Conservation (phyloP, 2,113 vertebrate species). For the Synchiropus splendidus region DNA sequence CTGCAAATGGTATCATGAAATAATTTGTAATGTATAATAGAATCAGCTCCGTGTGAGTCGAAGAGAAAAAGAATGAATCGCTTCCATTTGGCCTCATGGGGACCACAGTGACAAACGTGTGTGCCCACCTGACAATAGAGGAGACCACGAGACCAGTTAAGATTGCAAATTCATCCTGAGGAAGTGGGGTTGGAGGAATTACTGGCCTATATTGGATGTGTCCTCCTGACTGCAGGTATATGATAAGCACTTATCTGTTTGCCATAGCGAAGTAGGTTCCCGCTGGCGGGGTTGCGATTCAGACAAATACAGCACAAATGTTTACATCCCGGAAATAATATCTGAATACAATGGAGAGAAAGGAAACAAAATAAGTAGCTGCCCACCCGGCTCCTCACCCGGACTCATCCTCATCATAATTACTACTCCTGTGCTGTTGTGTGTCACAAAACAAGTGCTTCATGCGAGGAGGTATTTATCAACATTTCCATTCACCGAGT, state of each 20-base stretch:
- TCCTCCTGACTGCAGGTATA: slow-evolving; percentile 59
- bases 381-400: slow-evolving; percentile 56
- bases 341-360: slow-evolving; percentile 62
- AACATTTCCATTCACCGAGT: slow-evolving; percentile 59
- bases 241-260: slow-evolving; percentile 66
- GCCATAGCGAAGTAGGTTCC: slow-evolving; percentile 39
- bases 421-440: slow-evolving; percentile 68
- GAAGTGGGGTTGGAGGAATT: slow-evolving; percentile 50
- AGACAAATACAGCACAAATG: slow-evolving; percentile 24
- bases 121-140: slow-evolving; percentile 40
- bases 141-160: slow-evolving; percentile 46
- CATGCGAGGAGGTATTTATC: slow-evolving; percentile 60
- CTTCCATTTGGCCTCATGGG: slow-evolving; percentile 26
- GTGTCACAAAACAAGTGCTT: slow-evolving; percentile 66
- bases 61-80: slow-evolving; percentile 19
- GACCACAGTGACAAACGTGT: slow-evolving; percentile 32
- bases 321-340: slow-evolving; percentile 59
- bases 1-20: too few species aligned
- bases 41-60: background rate
- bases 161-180: slow-evolving; percentile 50
- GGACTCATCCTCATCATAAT: slow-evolving; percentile 65
- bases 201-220: slow-evolving; percentile 49
- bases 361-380: slow-evolving; percentile 57
- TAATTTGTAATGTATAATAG: too few species aligned
- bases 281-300: slow-evolving; percentile 1